Base-by-base conservation (phyloP, 2,888 invertebrate species). In the Lasiommata megera region DNA sequence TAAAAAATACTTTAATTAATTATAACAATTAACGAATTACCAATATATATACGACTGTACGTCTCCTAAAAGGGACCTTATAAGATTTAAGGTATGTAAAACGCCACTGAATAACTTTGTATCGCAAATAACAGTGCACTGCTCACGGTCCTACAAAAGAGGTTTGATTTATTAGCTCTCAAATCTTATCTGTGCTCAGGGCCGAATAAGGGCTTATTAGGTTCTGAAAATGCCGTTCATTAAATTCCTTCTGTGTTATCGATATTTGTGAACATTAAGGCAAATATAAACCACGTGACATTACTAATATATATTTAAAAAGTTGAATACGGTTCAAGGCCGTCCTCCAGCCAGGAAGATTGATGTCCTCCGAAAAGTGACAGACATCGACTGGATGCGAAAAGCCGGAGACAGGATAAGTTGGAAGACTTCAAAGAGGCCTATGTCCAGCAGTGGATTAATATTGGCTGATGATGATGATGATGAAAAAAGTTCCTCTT, bases 31-130 rank as follows among this genome's bases (percentile, higher is more conserved):
- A n/a, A n/a, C n/a, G n/a, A n/a, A n/a, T n/a, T n/a, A n/a, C n/a
- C n/a, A n/a, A n/a, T n/a, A n/a, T 23, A 5, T 3, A 23, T 23
- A 8, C 31, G 31, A 31, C 9, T 31, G 31, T 11, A 34, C 34
- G 9, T n/a, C n/a, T 40, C 75, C 72, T 60, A 73, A 70, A 72
- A 76, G 62, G 76, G 77, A 67, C 66, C 75, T 71, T 72, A 73
- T 77, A 75, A 61, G 66, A 69, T 66, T 71, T 62, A 72, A 57
- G 68, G 69, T 66, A 70, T 67, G 69, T 67, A 66, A 63, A 59
- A 52, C 67, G 59, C 64, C 67, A 68, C 58, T 73, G 73, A 74
- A 77, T 77, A 74, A 69, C 69, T 70, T 61, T 58, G 61, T 54
- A 56, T 54, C 17, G 23, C 53, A 44, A 60, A 58, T 55, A 60